phyloP scores from a whole-genome alignment of 92 coral and sea anemone genomes.

The Hydrozoanthus gracilis region DNA sequence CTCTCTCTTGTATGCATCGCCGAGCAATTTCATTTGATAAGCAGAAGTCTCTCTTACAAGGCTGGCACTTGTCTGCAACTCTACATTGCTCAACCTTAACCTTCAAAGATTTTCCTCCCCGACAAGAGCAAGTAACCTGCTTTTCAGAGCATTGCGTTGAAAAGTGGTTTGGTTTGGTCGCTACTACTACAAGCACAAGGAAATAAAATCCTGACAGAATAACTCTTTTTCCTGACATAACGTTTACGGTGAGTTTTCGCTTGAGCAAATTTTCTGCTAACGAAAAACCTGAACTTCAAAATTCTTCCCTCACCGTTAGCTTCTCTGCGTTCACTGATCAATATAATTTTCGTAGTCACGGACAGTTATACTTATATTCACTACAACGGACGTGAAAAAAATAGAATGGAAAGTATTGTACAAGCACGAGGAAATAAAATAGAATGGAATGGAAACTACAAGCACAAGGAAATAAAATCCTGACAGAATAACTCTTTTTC shows the following conservation, averaged over 20 bases:
- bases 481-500: background rate
- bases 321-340: too few relatives aligned
- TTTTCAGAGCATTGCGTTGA: background rate
- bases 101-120: background rate
- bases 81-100: slow-evolving; percentile 8
- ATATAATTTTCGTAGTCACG: too few relatives aligned
- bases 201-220: background rate
- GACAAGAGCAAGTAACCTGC: slow-evolving; percentile 4
- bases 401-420: too few relatives aligned
- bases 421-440: too few relatives aligned
- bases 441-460: too few relatives aligned
- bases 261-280: background rate
- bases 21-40: background rate
- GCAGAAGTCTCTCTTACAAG: slow-evolving; percentile 1
- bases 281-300: background rate
- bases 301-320: background rate
- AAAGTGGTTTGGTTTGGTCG: background rate
- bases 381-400: too few relatives aligned
- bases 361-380: too few relatives aligned
- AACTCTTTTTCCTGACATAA: background rate
- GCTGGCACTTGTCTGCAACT: background rate
- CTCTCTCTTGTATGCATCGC: background rate
- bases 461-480: background rate
- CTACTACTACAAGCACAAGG: background rate
- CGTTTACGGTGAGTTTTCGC: background rate